Evolutionary conservation across 2,797 vertebrate genomes (phyloP).

Genomic region (Podargus strigoides): DNA sequence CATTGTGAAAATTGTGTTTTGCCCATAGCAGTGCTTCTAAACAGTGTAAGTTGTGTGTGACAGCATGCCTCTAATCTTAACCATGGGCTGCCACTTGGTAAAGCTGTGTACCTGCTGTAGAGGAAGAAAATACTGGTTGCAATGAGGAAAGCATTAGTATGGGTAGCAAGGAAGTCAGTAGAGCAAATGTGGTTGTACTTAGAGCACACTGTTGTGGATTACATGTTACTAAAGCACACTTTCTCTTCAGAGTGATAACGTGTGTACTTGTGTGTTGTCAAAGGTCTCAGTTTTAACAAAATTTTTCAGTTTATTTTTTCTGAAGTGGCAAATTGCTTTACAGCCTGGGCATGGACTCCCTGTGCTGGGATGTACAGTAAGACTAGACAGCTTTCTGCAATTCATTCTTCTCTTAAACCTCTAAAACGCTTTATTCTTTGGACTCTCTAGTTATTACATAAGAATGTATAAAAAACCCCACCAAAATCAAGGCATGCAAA

Average conservation of each 20-base stretch:
- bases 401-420: no score
- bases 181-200: neutral
- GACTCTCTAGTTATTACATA: no score
- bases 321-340: neutral
- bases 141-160: neutral
- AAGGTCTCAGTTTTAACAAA: neutral
- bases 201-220: neutral
- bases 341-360: no score
- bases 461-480: no score
- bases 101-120: neutral
- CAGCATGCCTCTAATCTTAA: neutral
- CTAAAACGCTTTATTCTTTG: no score
- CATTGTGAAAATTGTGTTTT: neutral
- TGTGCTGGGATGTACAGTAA: no score
- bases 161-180: neutral
- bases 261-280: neutral
- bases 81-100: neutral
- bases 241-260: neutral
- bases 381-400: no score
- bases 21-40: neutral
- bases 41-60: neutral
- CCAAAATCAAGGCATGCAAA: no score
- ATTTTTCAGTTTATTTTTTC: neutral
- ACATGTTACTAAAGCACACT: neutral
- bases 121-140: neutral